A percentile compares a stretch with the other conserved stretches of the same genome.
phyloP scores from a whole-genome alignment of 2,113 vertebrate genomes.

The Coptodon rendalli region DNA sequence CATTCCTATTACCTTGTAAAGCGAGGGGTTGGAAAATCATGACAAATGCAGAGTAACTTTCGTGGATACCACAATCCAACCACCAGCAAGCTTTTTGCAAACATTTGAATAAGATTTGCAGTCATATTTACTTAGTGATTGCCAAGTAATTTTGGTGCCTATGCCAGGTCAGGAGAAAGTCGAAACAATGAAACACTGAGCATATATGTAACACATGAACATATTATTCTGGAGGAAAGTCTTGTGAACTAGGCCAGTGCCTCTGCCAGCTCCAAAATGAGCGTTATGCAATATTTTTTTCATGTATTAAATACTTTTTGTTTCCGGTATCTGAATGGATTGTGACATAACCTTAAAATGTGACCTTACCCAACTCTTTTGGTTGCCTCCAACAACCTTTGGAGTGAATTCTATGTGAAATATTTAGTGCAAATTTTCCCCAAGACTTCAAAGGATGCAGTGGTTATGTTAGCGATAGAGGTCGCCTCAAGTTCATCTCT shows the following conservation, averaged over 20 bases:
- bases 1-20: neutral
- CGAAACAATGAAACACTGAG: neutral
- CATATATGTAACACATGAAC: neutral
- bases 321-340: neutral
- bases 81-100: neutral
- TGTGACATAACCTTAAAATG: neutral
- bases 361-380: neutral
- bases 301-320: neutral
- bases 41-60: neutral
- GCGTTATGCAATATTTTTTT: neutral
- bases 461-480: neutral
- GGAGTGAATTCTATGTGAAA: neutral
- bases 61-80: neutral
- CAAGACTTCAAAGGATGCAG: neutral
- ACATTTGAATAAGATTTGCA: neutral
- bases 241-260: neutral
- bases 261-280: neutral
- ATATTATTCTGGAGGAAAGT: neutral
- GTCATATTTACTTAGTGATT: neutral
- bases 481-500: neutral
- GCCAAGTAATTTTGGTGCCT: neutral
- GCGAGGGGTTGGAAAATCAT: neutral
- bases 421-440: neutral
- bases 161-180: neutral
- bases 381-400: too few relatives aligned